phyloP scores from a whole-genome alignment of 2,888 invertebrate genomes.

The Polyommatus icarus region DNA sequence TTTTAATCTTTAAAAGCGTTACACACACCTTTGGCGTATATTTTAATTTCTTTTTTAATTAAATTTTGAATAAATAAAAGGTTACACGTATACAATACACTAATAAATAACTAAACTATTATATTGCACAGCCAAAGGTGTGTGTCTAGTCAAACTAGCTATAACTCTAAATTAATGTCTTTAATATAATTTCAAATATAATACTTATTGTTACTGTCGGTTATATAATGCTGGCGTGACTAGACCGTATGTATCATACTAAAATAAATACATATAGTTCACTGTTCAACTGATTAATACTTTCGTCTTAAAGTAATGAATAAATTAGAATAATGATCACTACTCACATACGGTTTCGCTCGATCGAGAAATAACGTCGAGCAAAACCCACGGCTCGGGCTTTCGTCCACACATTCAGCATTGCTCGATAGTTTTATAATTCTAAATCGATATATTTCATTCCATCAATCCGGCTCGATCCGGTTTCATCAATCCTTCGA shows the following conservation, averaged over 20 bases:
- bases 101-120: conserved; percentile 10
- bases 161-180: conserved; percentile 48
- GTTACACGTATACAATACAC: conserved; percentile 8
- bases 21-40: conserved; percentile 19
- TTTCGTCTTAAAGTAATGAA: conserved; percentile 41
- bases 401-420: too few species aligned
- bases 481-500: too few species aligned
- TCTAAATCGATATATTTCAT: too few species aligned
- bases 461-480: too few species aligned
- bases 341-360: too few species aligned
- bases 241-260: conserved; percentile 52
- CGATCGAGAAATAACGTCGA: too few species aligned
- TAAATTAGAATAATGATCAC: conserved; percentile 32
- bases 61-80: not conserved
- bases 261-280: conserved; percentile 33
- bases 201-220: conserved; percentile 27
- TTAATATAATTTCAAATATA: conserved; percentile 41
- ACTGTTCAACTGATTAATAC: conserved; percentile 34
- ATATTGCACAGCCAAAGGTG: conserved; percentile 29
- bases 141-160: conserved; percentile 37
- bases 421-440: too few species aligned
- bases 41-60: not conserved
- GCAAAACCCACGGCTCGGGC: too few species aligned
- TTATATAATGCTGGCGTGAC: conserved; percentile 65
- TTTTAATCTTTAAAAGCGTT: conserved; percentile 27